These are phyloP conservation scores for Percina caprodes DNA, from an alignment of 2,113 vertebrate species.

Conservation along the genomic window DNA sequence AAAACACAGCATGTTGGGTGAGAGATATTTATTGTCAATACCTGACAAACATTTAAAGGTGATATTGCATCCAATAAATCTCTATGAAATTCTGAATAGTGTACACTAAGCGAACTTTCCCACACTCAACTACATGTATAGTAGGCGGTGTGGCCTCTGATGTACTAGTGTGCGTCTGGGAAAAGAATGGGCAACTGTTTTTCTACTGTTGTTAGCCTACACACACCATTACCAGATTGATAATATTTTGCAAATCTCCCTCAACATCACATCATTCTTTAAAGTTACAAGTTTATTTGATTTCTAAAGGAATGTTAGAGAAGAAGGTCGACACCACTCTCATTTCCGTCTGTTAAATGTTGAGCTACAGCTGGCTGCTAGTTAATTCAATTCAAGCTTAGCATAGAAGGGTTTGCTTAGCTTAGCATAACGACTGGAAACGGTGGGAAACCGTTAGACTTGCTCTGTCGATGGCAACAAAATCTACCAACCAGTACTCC, in stretches of 20 bases:
- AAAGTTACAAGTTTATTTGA: not conserved
- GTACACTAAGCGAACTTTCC: not conserved
- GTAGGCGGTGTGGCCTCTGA: conserved; percentile 35
- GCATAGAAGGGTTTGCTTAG: no score
- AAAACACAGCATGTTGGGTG: conserved; percentile 2
- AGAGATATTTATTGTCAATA: not conserved
- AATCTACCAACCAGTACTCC: not conserved
- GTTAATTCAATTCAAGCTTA: no score
- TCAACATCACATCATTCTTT: not conserved
- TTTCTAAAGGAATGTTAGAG: not conserved
- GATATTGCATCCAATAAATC: not conserved
- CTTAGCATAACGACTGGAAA: not conserved
- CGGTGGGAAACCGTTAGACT: not conserved
- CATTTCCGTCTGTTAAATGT: no score
- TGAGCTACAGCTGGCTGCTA: no score
- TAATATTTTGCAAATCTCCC: conserved; percentile 14
- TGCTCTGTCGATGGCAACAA: not conserved
- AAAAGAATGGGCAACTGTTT: conserved; percentile 29
- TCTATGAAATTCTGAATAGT: not conserved
- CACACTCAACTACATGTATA: conserved; percentile 21
- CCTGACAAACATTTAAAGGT: not conserved
- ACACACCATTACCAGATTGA: conserved; percentile 15
- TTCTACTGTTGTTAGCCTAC: conserved; percentile 30
- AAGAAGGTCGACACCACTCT: not conserved
- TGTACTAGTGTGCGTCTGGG: conserved; percentile 15